Base-by-base conservation (phyloP, 2,113 vertebrate genomes). In the Channa maculata region DNA sequence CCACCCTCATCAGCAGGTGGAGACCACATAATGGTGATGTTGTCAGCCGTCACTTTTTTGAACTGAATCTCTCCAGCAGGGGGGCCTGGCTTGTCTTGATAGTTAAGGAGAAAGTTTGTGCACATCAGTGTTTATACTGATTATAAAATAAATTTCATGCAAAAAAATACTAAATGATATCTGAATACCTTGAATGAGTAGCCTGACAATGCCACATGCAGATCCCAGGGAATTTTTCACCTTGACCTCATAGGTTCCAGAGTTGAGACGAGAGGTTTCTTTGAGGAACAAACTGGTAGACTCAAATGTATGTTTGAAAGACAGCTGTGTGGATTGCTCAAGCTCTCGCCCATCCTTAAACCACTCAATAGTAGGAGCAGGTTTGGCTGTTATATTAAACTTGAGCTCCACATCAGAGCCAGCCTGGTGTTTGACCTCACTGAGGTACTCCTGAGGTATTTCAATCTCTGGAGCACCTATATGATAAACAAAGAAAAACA, bases 221-320 rank as follows among this genome's bases (percentile, higher is more conserved):
- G 97, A 96, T 79, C 98, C 98, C 91, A 99, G 94, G 57, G 97
- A 96, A 84, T 99, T 99, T 90, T 98, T 99, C 77, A 99, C 53
- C 92, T 94, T 97, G 80, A 99, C 88, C 87, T 99, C 97, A 81
- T 99, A 99, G 57, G 78, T 94, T 90, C 98, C 98, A 83, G 94
- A 97, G 65, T 99, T 96, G 9, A 96, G 89, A 79, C 97, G 95
- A 73, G 88, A 96, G 58, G 96, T 96, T 74, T 98, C 98, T 87
- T 92, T 99, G 80, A 99, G 91, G 81, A 96, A 93, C 82, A 99
- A 43, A 82, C 94, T 94, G 51, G 97, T 94, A 57, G 92, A 95
- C 50, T 98, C 97, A 24, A 92, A 96, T 50, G 94, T 95, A 64
- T 95, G 97, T 92, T 96, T 96, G 50, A 97, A 92, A 53, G 93